These are phyloP conservation scores for Laticauda laticaudata DNA, from an alignment of 2,113 vertebrate genomes.

Conservation along the genomic window DNA sequence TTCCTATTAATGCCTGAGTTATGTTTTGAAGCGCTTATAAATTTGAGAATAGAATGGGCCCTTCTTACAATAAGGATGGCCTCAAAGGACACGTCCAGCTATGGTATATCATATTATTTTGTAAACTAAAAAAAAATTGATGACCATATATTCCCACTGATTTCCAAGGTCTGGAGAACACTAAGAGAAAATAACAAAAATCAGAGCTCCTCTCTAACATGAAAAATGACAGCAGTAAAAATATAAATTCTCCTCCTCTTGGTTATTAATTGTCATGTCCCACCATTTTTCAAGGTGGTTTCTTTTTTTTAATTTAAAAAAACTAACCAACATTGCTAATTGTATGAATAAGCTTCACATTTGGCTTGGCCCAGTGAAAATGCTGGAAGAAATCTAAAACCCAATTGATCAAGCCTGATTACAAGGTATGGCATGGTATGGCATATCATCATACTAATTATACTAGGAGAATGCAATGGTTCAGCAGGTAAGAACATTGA, in stretches of 20 bases:
- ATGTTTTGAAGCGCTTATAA: not conserved
- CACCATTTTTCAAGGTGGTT: not conserved
- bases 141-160: not conserved
- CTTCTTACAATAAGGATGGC: not conserved
- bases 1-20: not conserved
- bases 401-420: too few relatives aligned
- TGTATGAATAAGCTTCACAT: not conserved
- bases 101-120: not conserved
- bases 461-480: too few relatives aligned
- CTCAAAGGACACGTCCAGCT: not conserved
- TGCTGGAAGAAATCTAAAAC: not conserved
- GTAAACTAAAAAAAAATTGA: not conserved
- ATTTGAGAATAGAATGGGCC: not conserved
- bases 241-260: not conserved
- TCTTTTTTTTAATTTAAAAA: not conserved
- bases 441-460: too few relatives aligned
- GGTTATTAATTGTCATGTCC: not conserved
- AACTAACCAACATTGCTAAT: too few relatives aligned
- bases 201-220: not conserved
- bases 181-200: not conserved
- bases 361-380: not conserved
- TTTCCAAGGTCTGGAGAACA: not conserved
- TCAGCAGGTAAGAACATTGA: too few relatives aligned
- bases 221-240: too few relatives aligned
- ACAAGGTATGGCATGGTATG: not conserved